Conservation (phyloP, 2,113 vertebrate species). For the Daphoenositta chrysoptera region DNA sequence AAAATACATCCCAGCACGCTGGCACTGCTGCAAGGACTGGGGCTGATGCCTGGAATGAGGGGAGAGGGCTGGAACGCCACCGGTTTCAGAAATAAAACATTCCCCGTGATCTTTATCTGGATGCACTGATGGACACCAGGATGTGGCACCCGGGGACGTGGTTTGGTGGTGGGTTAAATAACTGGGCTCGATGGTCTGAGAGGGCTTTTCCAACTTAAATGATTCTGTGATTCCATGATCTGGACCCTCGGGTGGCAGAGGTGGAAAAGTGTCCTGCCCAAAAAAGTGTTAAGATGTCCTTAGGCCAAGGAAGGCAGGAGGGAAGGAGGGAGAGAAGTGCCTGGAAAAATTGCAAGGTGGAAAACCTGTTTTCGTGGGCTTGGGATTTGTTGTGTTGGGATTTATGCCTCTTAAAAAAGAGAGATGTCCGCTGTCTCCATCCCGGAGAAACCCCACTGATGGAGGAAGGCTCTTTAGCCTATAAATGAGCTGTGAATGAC, state of each 20-base stretch:
- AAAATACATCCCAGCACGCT: background rate
- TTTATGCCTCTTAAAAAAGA: background rate
- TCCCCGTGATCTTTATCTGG: rapidly evolving
- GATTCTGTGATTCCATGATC: background rate
- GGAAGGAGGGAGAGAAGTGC: background rate
- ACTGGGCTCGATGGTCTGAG: background rate
- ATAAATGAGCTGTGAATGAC: background rate
- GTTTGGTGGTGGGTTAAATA: background rate
- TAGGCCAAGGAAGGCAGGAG: background rate
- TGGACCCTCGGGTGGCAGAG: background rate
- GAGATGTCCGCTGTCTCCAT: background rate
- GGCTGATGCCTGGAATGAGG: background rate
- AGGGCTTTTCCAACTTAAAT: background rate
- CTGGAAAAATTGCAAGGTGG: background rate
- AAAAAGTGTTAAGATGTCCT: background rate
- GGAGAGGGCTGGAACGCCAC: background rate
- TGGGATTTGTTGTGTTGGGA: background rate
- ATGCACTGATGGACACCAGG: background rate
- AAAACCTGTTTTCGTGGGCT: background rate
- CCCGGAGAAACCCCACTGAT: background rate
- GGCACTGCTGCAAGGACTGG: background rate
- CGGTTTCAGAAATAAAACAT: background rate
- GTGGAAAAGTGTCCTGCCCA: background rate
- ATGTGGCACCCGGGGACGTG: background rate
- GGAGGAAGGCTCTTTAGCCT: background rate